These are phyloP conservation scores for Temnothorax longispinosus DNA, from an alignment of 1,140 invertebrate species.

Conservation along the genomic window DNA sequence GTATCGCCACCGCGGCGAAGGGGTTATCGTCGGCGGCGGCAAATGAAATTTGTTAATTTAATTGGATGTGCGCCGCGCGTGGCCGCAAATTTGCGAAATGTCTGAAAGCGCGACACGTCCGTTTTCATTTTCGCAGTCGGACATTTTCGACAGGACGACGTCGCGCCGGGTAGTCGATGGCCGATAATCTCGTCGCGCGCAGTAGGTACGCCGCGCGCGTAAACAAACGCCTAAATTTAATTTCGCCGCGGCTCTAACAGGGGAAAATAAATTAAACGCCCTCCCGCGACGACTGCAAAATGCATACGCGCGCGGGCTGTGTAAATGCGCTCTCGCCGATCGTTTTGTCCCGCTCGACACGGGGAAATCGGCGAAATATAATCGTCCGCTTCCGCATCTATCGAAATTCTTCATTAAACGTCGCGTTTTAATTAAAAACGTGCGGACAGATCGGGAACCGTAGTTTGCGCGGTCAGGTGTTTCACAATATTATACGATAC, in stretches of 20 bases:
- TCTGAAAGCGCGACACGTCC: slow-evolving; percentile 49
- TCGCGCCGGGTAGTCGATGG: neutral
- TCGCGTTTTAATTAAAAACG: slow-evolving; percentile 59
- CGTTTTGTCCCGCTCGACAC: slow-evolving; percentile 57
- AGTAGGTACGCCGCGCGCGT: slow-evolving; percentile 44
- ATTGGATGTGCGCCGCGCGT: slow-evolving; percentile 24
- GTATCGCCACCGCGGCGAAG: neutral
- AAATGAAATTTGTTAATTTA: slow-evolving; percentile 42
- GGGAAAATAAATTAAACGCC: slow-evolving; percentile 70
- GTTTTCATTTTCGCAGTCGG: slow-evolving; percentile 48
- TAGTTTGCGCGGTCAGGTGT: slow-evolving; percentile 13
- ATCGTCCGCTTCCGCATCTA: slow-evolving; percentile 38
- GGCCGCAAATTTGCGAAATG: slow-evolving; percentile 52
- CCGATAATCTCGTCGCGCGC: slow-evolving; percentile 65
- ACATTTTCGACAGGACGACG: slow-evolving; percentile 16
- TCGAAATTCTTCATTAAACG: slow-evolving; percentile 59
- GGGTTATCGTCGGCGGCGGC: neutral
- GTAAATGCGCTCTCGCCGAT: slow-evolving; percentile 54
- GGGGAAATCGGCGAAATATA: slow-evolving; percentile 61
- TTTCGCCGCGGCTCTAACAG: slow-evolving; percentile 52
- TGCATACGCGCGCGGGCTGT: slow-evolving; percentile 45
- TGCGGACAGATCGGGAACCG: slow-evolving; percentile 1
- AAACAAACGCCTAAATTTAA: slow-evolving; percentile 75
- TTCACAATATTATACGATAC: slow-evolving; percentile 14
- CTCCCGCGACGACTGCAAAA: slow-evolving; percentile 62